Percentiles rank a stretch among this genome's conserved stretches.
These are phyloP conservation scores for Drosophila kanapiae DNA, from an alignment of 1,140 invertebrate genomes.

Conservation along the genomic window DNA sequence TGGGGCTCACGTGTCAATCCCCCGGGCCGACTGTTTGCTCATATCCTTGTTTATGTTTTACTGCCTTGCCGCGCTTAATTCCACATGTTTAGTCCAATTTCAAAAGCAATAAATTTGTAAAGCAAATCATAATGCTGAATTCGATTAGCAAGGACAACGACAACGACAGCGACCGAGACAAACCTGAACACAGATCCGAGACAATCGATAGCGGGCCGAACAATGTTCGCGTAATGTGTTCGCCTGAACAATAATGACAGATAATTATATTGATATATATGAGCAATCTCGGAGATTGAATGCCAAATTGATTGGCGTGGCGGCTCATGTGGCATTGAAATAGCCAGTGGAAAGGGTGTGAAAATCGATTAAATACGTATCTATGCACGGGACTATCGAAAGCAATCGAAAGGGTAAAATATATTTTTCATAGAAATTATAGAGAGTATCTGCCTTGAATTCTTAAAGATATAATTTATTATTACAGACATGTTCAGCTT, in stretches of 20 bases:
- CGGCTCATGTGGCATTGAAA: conserved; percentile 43
- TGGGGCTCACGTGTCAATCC: conserved; percentile 55
- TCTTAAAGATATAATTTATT: too few species aligned
- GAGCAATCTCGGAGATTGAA: conserved; percentile 54
- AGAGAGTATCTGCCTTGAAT: not conserved
- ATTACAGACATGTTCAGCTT: too few species aligned
- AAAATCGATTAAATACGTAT: conserved; percentile 40
- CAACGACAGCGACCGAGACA: conserved; percentile 1
- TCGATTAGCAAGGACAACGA: conserved; percentile 67
- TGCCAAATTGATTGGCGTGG: conserved; percentile 54
- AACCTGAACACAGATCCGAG: conserved; percentile 34
- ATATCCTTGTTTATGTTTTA: conserved; percentile 67
- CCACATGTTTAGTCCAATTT: conserved; percentile 55
- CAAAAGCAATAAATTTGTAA: conserved; percentile 74
- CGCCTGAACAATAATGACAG: conserved; percentile 67
- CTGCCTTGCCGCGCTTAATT: conserved; percentile 39
- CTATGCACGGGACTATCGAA: not conserved
- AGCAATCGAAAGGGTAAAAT: not conserved
- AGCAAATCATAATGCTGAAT: conserved; percentile 60
- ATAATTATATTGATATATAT: conserved; percentile 66
- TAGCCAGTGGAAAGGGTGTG: conserved; percentile 34
- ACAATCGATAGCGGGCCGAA: conserved; percentile 42
- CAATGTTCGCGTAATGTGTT: conserved; percentile 54
- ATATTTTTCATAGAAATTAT: not conserved
- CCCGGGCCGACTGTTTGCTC: conserved; percentile 53